Evolutionary conservation across 2,113 vertebrate genomes (phyloP).

Genomic region (Rhadina sibilatrix): DNA sequence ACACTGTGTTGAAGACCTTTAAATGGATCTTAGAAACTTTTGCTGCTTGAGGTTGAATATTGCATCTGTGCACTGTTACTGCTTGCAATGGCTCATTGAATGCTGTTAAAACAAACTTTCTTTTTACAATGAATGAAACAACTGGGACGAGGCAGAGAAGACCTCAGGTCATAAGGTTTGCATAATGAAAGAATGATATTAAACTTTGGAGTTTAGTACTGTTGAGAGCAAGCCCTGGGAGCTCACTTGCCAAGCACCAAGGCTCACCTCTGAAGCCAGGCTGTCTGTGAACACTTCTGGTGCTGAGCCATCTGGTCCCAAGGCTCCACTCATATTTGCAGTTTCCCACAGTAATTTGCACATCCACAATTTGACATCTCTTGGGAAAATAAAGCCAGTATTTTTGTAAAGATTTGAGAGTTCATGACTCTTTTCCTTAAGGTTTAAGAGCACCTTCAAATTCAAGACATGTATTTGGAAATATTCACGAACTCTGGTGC

Average conservation of each 20-base stretch:
- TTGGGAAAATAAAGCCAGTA: background rate
- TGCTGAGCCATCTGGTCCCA: background rate
- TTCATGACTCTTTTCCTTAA: background rate
- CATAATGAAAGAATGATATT: background rate
- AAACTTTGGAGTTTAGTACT: background rate
- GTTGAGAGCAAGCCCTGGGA: background rate
- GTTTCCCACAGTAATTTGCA: slow-evolving; percentile 17
- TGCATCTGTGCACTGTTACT: background rate
- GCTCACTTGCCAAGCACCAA: background rate
- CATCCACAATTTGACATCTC: background rate
- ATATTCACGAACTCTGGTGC: background rate
- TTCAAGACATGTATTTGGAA: background rate
- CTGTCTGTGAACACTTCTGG: background rate
- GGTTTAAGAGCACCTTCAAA: background rate
- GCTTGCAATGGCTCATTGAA: background rate
- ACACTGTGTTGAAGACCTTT: background rate
- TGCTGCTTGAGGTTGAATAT: background rate
- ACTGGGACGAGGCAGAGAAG: background rate
- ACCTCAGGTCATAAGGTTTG: background rate
- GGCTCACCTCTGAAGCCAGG: background rate
- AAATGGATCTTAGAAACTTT: background rate
- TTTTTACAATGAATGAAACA: background rate
- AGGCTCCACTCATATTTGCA: background rate
- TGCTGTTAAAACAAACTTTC: background rate
- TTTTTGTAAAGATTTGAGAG: background rate